Evolutionary conservation across 2,797 vertebrate species (phyloP), one percentile per base, ranked within the genome.

Genomic region (Enteromius argenteus): DNA sequence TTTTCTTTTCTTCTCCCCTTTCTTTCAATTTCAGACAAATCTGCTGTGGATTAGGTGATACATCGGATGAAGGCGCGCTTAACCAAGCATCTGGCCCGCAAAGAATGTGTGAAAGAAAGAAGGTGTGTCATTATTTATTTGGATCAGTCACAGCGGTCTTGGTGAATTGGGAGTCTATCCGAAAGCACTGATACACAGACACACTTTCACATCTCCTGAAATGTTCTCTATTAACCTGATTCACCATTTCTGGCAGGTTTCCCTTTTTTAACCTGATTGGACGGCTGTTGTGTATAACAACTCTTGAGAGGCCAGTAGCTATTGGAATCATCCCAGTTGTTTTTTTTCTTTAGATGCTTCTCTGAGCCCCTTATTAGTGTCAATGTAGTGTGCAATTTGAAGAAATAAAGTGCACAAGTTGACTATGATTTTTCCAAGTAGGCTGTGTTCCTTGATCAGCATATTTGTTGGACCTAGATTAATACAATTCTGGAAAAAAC

Each of bases 81-180:
- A 93, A 94, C 92, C 93, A 93, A 91, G 90, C 91, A 89, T 94
- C 92, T 93, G 92, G 92, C 91, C 88, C 83, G 23, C 42, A 86
- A 89, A 91, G 90, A 90, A 88, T 86, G 89, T 21, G 44, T 72
- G 67, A 51, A 79, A 39, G 87, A 91, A 89, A 92, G 89, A 84
- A 87, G 83, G 73, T 90, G 87, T 89, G 90, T 92, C 91, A 93
- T 93, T 92, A 93, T 93, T 91, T 92, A 92, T 93, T 93, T 93
- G 85, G 86, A 77, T 87, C 84, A 85, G 88, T 81, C 51, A 35
- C 37, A 71, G 27, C 1, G n/a, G 44, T 49, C 39, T 86, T 80
- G 78, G 77, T 82, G 83, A 75, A 84, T 83, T 87, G 75, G 84
- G 87, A 83, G 58, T 79, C 87, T 83, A 49, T 84, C 79, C 46